Conservation (phyloP, 2,797 vertebrate species). For the Spheniscus humboldti region DNA sequence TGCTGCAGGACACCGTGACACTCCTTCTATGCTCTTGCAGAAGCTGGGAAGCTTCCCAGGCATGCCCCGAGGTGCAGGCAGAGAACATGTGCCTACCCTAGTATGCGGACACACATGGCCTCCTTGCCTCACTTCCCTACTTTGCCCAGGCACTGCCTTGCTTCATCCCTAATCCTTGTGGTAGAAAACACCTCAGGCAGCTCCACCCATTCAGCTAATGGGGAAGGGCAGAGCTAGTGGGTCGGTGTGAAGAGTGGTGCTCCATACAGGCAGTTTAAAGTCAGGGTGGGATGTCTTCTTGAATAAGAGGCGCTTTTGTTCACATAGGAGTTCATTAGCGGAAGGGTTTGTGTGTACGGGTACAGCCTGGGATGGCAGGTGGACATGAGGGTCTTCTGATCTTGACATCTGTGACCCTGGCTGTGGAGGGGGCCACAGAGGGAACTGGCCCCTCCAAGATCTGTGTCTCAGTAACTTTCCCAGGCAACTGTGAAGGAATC, state of each 20-base stretch:
- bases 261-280: not conserved
- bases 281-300: not conserved
- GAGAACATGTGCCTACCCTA: accelerated
- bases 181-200: not conserved
- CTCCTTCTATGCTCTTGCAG: not conserved
- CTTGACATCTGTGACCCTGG: not conserved
- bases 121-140: not conserved
- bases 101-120: accelerated
- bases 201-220: accelerated
- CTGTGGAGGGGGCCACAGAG: not conserved
- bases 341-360: not conserved
- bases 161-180: not conserved
- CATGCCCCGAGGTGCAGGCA: not conserved
- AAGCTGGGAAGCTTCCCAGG: not conserved
- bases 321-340: accelerated
- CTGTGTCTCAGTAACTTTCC: not conserved
- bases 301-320: not conserved
- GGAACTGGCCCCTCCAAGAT: not conserved
- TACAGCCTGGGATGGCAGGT: not conserved
- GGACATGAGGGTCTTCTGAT: not conserved
- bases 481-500: accelerated
- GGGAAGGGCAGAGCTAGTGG: not conserved
- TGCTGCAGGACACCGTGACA: not conserved
- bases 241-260: accelerated
- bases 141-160: not conserved